Base-by-base conservation (phyloP, 37 sponge, comb jelly and placozoan genomes). In the Crambe crambe region DNA sequence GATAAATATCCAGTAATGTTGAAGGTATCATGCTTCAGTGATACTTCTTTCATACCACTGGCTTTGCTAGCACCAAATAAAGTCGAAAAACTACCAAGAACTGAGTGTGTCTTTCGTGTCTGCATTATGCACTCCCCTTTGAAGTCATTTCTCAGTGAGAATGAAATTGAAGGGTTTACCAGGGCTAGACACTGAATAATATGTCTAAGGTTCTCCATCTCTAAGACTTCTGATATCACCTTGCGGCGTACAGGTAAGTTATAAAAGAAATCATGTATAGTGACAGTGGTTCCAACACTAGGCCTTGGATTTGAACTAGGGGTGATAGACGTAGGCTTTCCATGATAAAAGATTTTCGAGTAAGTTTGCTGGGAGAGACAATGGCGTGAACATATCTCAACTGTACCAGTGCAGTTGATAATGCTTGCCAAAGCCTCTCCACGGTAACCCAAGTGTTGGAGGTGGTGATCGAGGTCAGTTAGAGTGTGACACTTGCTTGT, bases 361-460 rank as follows among this genome's bases (percentile, higher is more conserved):
- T 67, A 89, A 12, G 90, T 89, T 18, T 58, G 23, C 59, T 69
- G 58, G 0, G 93, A 88, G 32, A 80, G 67, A 2, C 54, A 25
- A 54, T 89, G 90, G 26, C 93, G 62, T 0, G 91, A 78, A 3
- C 57, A 51, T 0, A 93, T 59, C 63, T 93, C 91, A n/a, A 93
- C 80, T 15, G 74, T 85, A 1, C 83, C 83, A 37, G 86, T 62
- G 2, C 80, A 37, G 3, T 74, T 66, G 4, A 68, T n/a, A 10
- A 90, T 76, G 58, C 85, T 88, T 15, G 83, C 82, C 31, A 93
- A 41, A 18, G 92, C 92, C 43, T 88, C 92, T 58, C 92, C 92
- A 37, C 80, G 66, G 60, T 65, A 88, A 21, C 92, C 92, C 29
- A 79, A 62, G 56, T 63, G 61, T 25, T 58, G 37, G 6, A 80